Evolutionary conservation across 2,888 invertebrate genomes (phyloP), one percentile per base, ranked within the genome.

Genomic region (Melinaea marsaeus): DNA sequence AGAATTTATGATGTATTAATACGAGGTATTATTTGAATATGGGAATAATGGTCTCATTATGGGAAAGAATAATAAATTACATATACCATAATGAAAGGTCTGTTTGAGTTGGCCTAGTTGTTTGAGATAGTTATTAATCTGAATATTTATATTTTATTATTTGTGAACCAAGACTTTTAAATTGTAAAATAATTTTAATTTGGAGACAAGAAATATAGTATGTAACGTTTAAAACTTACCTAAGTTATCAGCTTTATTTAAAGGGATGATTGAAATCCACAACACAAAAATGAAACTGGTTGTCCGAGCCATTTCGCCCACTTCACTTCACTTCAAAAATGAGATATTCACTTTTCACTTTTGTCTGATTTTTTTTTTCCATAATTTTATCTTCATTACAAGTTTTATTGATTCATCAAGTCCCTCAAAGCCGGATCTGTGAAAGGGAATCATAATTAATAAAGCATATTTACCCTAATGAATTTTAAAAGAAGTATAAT

Each of bases 231-330:
- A 22, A 22, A 9, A 13, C 67, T 87, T 76, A 90, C 90, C 90
- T 57, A 90, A 81, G 74, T 90, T 90, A 77, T 90, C 90, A 67
- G 90, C 90, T 68, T 85, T 79, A 70, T 87, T 85, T 61, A 86
- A 71, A 32, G 89, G 89, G 67, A 89, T 85, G 67, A 84, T 78
- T 61, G 86, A 83, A 56, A 88, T 80, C 86, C 88, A 90, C 58
- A 90, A 77, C 72, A 87, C 74, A 46, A 85, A 79, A 58, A 87
- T 74, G 37, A 88, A 74, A 56, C 84, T 81, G 57, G 83, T 75
- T 71, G 74, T 79, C 65, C 79, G 76, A 75, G 79, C 81, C 89
- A 90, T 90, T 61, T 67, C 69, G 66, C 62, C 59, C 57, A 66
- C 55, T 63, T 62, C 61, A 63, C 69, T 51, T 54, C 60, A 42